phyloP scores from a whole-genome alignment of 2,113 vertebrate genomes.

The Dromas ardeola region DNA sequence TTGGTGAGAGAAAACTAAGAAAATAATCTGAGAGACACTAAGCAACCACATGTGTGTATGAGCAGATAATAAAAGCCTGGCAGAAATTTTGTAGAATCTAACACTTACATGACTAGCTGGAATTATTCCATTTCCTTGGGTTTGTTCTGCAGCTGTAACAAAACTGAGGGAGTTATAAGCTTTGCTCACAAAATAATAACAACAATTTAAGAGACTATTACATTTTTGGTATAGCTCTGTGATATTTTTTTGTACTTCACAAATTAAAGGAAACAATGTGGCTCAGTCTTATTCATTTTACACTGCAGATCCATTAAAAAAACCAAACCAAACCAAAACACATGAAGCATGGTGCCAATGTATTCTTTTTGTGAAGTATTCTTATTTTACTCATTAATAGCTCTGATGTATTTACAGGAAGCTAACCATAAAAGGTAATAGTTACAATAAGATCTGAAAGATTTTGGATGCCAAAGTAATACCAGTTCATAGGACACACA shows the following conservation, averaged over 20 bases:
- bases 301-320: neutral
- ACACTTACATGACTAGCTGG: neutral
- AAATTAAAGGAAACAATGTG: neutral
- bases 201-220: neutral
- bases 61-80: neutral
- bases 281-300: neutral
- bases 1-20: neutral
- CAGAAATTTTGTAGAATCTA: neutral
- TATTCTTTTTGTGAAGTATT: neutral
- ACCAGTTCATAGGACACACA: neutral
- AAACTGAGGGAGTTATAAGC: neutral
- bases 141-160: neutral
- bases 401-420: neutral
- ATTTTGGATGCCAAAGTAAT: neutral
- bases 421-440: neutral
- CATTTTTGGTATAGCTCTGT: neutral
- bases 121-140: neutral
- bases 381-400: neutral
- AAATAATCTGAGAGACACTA: neutral
- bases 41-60: neutral
- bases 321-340: neutral
- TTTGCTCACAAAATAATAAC: neutral
- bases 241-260: neutral
- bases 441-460: neutral
- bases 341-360: neutral